Evolutionary conservation across 1,140 invertebrate species (phyloP).

Genomic region (Tetraneura akinire): DNA sequence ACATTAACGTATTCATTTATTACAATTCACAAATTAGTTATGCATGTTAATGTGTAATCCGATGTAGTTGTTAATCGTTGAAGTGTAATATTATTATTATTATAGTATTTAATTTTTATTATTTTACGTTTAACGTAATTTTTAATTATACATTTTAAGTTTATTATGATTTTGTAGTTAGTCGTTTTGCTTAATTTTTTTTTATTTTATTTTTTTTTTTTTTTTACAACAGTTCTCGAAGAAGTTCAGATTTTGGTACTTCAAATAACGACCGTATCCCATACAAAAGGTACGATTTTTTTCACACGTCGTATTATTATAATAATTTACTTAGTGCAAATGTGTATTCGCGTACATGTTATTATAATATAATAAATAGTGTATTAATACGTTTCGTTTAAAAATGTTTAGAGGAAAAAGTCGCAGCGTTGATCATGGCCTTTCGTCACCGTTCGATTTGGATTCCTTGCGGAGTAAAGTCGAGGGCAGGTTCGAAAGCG

Average conservation of each 20-base stretch:
- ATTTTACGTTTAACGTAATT: too few relatives aligned
- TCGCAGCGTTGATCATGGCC: conserved; percentile 83
- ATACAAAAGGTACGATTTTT: conserved; percentile 46
- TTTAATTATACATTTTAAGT: neutral
- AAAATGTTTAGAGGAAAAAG: conserved; percentile 80
- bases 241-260: conserved; percentile 43
- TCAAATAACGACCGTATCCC: conserved; percentile 17
- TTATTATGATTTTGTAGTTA: conserved; percentile 37
- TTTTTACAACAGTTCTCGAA: conserved; percentile 36
- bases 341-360: neutral
- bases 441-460: conserved; percentile 77
- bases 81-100: too few relatives aligned
- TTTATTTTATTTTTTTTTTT: conserved; percentile 30
- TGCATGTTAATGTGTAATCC: too few relatives aligned
- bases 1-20: too few relatives aligned
- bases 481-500: conserved; percentile 78
- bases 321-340: neutral
- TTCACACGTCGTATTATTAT: neutral
- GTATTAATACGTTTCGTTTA: too few relatives aligned
- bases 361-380: conserved; percentile 52
- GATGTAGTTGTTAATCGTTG: too few relatives aligned
- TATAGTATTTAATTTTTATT: too few relatives aligned
- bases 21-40: too few relatives aligned
- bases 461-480: conserved; percentile 79
- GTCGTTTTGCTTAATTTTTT: conserved; percentile 29